Percentiles rank a stretch among this genome's conserved stretches.
phyloP scores from a whole-genome alignment of 1,140 invertebrate genomes.

The Anoplolepis gracilipes region DNA sequence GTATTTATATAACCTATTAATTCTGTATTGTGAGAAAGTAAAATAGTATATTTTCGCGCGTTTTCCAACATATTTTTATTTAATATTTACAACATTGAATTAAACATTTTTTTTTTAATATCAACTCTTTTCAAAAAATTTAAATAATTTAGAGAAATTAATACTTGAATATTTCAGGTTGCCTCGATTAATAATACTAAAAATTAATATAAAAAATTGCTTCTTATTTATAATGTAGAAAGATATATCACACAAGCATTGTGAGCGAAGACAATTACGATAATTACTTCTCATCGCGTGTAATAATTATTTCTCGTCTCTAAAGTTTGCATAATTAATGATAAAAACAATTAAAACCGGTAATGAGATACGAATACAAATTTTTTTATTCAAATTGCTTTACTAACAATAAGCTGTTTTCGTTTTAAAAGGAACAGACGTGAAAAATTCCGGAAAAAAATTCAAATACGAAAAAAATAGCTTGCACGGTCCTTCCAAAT shows the following conservation, averaged over 20 bases:
- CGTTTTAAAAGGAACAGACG: not conserved
- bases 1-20: conserved; percentile 25
- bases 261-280: not conserved
- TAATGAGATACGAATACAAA: not conserved
- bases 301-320: not conserved
- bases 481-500: conserved; percentile 28
- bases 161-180: not conserved
- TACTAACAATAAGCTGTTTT: not conserved
- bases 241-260: not conserved
- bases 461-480: not conserved
- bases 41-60: conserved; percentile 17
- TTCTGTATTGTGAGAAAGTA: not conserved
- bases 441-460: not conserved
- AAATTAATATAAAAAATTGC: not conserved
- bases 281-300: not conserved
- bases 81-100: conserved; percentile 1
- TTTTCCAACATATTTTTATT: conserved; percentile 15
- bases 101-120: not conserved
- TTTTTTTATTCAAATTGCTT: not conserved
- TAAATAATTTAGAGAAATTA: not conserved
- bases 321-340: not conserved
- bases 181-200: not conserved
- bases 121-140: not conserved
- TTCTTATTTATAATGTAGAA: conserved; percentile 13
- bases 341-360: not conserved